Conservation (phyloP, 2,113 vertebrate species). For the Varanus salvator region DNA sequence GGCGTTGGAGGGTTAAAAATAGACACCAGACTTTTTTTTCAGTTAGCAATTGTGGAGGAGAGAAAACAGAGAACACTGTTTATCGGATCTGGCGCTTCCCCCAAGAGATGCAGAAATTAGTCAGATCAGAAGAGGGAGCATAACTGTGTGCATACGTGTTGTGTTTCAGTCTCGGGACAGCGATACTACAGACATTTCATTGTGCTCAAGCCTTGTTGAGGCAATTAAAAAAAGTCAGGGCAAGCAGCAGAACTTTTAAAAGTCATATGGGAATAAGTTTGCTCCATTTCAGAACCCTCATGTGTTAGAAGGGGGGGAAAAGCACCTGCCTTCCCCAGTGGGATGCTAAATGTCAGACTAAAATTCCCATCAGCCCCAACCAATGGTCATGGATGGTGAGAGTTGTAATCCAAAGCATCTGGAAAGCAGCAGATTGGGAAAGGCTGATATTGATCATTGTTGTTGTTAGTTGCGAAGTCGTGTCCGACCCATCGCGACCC, state of each 20-base stretch:
- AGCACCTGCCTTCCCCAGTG: too few species aligned
- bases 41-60: constrained; percentile 57
- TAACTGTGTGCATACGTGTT: constrained; percentile 8
- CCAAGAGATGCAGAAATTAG: constrained; percentile 50
- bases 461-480: too few species aligned
- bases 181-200: not conserved
- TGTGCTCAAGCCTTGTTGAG: not conserved
- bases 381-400: too few species aligned
- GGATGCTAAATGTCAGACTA: too few species aligned
- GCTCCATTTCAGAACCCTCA: not conserved
- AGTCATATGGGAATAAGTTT: not conserved
- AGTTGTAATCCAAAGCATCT: too few species aligned
- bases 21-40: constrained; percentile 56
- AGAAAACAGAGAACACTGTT: constrained; percentile 63
- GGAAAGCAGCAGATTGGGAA: too few species aligned
- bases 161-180: not conserved
- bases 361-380: too few species aligned
- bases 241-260: not conserved
- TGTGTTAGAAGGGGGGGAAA: not conserved
- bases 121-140: constrained; percentile 59
- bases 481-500: too few species aligned
- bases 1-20: constrained; percentile 67
- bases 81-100: constrained; percentile 65
- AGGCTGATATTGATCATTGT: too few species aligned
- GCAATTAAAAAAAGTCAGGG: not conserved